Evolutionary conservation across 1,140 invertebrate species (phyloP).

Genomic region (Stegodyphus mimosarum): DNA sequence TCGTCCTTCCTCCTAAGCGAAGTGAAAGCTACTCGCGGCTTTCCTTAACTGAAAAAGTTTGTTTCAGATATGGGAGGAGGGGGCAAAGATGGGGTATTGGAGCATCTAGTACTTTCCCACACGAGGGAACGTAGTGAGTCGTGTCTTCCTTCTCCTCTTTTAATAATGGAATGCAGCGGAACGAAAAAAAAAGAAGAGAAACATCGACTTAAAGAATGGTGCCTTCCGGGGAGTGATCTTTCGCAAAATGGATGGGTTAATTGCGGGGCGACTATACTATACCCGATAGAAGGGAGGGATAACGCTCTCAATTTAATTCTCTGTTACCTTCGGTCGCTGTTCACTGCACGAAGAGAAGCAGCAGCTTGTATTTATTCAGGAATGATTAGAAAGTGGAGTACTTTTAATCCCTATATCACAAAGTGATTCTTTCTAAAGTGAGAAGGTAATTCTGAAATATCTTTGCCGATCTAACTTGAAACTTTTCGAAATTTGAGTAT

Average conservation of each 20-base stretch:
- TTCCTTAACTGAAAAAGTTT: neutral
- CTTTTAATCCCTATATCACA: too few relatives aligned
- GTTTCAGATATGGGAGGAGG: constrained; percentile 14
- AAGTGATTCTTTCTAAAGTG: too few relatives aligned
- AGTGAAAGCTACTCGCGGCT: neutral
- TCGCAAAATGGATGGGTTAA: neutral
- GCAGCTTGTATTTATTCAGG: too few relatives aligned
- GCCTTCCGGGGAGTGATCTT: constrained; percentile 6
- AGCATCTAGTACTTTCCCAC: neutral
- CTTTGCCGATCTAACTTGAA: too few relatives aligned
- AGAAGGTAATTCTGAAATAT: too few relatives aligned
- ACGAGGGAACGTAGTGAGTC: constrained; percentile 2
- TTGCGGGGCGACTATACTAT: too few relatives aligned
- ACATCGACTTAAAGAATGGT: constrained; percentile 17
- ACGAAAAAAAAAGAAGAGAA: neutral
- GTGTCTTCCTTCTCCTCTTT: constrained; percentile 4
- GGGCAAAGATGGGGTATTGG: constrained; percentile 4
- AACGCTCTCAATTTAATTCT: too few relatives aligned
- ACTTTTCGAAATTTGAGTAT: too few relatives aligned
- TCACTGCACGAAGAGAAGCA: neutral
- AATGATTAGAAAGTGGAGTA: too few relatives aligned
- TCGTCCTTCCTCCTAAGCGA: constrained; percentile 21
- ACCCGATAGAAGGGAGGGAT: too few relatives aligned
- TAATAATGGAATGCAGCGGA: constrained; percentile 8
- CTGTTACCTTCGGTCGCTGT: neutral